Conservation (phyloP, 2,888 invertebrate genomes). For the Melanostoma mellinum region DNA sequence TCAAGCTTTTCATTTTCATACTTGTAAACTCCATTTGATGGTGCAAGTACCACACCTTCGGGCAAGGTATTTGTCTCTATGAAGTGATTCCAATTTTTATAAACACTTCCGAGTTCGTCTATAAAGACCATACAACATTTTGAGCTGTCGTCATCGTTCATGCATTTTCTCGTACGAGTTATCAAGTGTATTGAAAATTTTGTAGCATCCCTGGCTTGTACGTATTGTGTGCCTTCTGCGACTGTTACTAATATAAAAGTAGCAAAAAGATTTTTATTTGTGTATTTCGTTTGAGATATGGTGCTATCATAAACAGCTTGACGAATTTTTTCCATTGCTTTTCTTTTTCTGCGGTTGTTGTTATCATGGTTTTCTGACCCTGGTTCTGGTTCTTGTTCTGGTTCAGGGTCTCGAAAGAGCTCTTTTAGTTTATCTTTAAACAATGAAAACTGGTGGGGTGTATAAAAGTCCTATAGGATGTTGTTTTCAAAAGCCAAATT, state of each 20-base stretch:
- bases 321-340: conserved; percentile 71
- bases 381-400: too few relatives aligned
- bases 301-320: conserved; percentile 75
- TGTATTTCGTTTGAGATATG: conserved; percentile 80
- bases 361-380: not conserved
- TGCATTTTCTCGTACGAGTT: conserved; percentile 79
- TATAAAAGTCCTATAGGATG: conserved; percentile 77
- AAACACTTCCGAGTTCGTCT: conserved; percentile 81
- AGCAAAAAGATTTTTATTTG: conserved; percentile 77
- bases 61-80: conserved; percentile 81
- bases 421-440: conserved; percentile 41
- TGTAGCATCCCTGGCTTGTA: conserved; percentile 66
- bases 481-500: conserved; percentile 75
- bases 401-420: conserved; percentile 26
- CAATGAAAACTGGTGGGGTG: conserved; percentile 24
- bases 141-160: conserved; percentile 73
- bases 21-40: conserved; percentile 80
- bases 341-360: not conserved
- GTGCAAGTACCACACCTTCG: conserved; percentile 82
- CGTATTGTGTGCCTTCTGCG: conserved; percentile 68
- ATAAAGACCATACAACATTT: conserved; percentile 80
- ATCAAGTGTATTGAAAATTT: conserved; percentile 78
- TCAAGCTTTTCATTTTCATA: conserved; percentile 63
- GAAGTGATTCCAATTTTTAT: conserved; percentile 82
- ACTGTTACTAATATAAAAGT: conserved; percentile 79